Percentiles rank a stretch among this genome's conserved stretches.
Evolutionary conservation across 2,113 vertebrate genomes (phyloP).

Genomic region (Lophochroa leadbeateri): DNA sequence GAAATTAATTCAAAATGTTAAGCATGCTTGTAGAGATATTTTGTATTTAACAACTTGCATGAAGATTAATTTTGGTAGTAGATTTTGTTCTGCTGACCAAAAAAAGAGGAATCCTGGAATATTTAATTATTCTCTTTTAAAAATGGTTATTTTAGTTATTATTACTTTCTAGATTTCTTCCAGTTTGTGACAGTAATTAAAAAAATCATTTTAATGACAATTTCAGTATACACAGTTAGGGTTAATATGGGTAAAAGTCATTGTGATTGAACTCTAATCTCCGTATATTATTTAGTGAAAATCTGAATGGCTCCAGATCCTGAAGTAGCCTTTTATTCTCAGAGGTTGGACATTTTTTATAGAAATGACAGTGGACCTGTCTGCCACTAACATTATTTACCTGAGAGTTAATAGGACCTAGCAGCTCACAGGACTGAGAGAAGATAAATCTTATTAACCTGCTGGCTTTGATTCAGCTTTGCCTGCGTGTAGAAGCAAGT

Average conservation of each 20-base stretch:
- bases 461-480: neutral
- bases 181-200: neutral
- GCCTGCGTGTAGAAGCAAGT: neutral
- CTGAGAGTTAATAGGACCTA: neutral
- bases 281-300: neutral
- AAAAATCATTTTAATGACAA: neutral
- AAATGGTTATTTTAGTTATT: neutral
- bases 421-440: neutral
- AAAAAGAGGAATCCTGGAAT: neutral
- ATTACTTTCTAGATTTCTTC: neutral
- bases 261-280: neutral
- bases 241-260: neutral
- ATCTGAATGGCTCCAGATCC: neutral
- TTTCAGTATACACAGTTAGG: neutral
- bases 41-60: neutral
- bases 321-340: neutral
- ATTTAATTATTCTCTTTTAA: neutral
- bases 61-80: neutral
- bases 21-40: neutral
- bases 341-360: neutral
- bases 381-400: neutral
- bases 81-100: neutral
- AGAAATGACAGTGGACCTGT: neutral
- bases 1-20: neutral
- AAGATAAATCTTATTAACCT: neutral